These are phyloP conservation scores for Euura saliciscinereae DNA, from an alignment of 1,140 invertebrate genomes.

Conservation along the genomic window DNA sequence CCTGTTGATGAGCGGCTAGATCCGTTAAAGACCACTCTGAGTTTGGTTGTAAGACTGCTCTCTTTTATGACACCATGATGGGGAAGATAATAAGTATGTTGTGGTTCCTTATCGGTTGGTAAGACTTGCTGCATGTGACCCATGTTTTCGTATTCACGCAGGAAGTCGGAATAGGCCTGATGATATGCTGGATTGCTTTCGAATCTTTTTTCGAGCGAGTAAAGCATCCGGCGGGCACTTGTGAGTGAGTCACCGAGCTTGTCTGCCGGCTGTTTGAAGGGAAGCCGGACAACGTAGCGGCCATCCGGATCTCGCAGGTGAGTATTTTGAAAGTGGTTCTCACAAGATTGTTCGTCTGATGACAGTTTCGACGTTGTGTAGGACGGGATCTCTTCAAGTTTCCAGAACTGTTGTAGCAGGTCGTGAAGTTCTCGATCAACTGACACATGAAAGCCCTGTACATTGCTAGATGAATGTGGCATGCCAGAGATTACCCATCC, in stretches of 20 bases:
- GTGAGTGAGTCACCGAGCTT: slow-evolving; percentile 26
- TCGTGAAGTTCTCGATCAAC: not conserved
- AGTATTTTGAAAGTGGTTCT: slow-evolving; percentile 21
- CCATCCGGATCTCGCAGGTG: slow-evolving; percentile 13
- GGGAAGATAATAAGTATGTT: slow-evolving; percentile 36
- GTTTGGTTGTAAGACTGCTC: slow-evolving; percentile 35
- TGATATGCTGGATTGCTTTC: slow-evolving; percentile 23
- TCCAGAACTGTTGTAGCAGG: slow-evolving; percentile 17
- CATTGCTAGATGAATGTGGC: not conserved
- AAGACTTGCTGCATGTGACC: slow-evolving; percentile 27
- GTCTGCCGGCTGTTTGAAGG: slow-evolving; percentile 20
- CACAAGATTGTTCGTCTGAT: slow-evolving; percentile 23
- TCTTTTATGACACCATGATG: slow-evolving; percentile 41
- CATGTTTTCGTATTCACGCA: slow-evolving; percentile 29
- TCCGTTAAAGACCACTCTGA: slow-evolving; percentile 49
- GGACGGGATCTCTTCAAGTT: slow-evolving; percentile 14
- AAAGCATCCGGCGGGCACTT: slow-evolving; percentile 23
- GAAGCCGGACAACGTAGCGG: slow-evolving; percentile 18
- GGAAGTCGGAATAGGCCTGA: slow-evolving; percentile 26
- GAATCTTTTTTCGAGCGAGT: slow-evolving; percentile 25
- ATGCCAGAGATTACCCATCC: slow-evolving; percentile 17
- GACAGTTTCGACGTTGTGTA: not conserved
- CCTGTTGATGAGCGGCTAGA: slow-evolving; percentile 38
- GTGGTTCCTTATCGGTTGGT: not conserved
- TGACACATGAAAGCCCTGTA: not conserved